phyloP scores from a whole-genome alignment of 1,140 invertebrate species.

The Macrobrachium rosenbergii region DNA sequence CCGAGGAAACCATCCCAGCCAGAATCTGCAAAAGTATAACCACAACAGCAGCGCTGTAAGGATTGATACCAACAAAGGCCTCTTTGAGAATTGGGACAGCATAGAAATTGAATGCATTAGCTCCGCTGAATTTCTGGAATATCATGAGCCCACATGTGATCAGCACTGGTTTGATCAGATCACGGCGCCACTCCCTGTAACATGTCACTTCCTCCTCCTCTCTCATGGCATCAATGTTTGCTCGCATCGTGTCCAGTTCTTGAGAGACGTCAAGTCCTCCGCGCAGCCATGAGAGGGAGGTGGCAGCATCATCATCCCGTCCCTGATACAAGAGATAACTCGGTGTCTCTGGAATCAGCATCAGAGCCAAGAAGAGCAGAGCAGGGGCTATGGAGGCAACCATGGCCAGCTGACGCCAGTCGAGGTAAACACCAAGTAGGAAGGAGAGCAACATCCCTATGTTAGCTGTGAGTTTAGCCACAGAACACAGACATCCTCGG shows the following conservation, averaged over 20 bases:
- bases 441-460: slow-evolving; percentile 87
- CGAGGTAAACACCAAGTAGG: slow-evolving; percentile 82
- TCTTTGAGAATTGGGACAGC: slow-evolving; percentile 84
- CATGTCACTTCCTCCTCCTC: slow-evolving; percentile 65
- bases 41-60: slow-evolving; percentile 85
- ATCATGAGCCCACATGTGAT: slow-evolving; percentile 88
- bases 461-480: slow-evolving; percentile 86
- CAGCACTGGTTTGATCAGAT: slow-evolving; percentile 76
- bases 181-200: slow-evolving; percentile 68
- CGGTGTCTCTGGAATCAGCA: slow-evolving; percentile 84
- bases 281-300: slow-evolving; percentile 81
- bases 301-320: slow-evolving; percentile 82
- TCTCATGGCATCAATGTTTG: slow-evolving; percentile 75
- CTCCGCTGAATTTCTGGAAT: slow-evolving; percentile 86
- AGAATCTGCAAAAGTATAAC: slow-evolving; percentile 84
- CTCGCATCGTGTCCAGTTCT: slow-evolving; percentile 78
- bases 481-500: slow-evolving; percentile 85
- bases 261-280: slow-evolving; percentile 81
- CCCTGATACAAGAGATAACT: slow-evolving; percentile 82
- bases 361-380: slow-evolving; percentile 69
- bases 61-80: slow-evolving; percentile 81
- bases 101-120: slow-evolving; percentile 86
- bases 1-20: slow-evolving; percentile 82
- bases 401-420: slow-evolving; percentile 85
- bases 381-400: slow-evolving; percentile 81